Conservation (phyloP, 2,888 invertebrate species). For the Pollenia amentaria region DNA sequence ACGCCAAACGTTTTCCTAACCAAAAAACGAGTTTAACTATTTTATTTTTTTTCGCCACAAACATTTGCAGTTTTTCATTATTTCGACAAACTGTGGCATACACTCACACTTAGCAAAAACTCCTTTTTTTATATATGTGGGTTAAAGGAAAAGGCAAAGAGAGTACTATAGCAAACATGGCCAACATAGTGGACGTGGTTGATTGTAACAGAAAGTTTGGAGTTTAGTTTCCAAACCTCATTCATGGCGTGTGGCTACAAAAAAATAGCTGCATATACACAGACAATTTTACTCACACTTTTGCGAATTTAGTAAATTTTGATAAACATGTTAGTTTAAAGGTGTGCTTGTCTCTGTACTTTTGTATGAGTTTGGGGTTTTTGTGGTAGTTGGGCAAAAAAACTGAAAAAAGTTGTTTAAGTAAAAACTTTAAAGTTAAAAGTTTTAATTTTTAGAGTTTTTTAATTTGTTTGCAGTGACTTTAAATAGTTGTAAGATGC, state of each 20-base stretch:
- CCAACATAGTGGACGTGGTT: constrained; percentile 65
- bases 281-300: not conserved
- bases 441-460: constrained; percentile 61
- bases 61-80: constrained; percentile 39
- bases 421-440: constrained; percentile 25
- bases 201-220: constrained; percentile 70
- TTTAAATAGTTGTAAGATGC: constrained; percentile 40
- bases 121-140: not conserved
- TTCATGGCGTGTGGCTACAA: constrained; percentile 64
- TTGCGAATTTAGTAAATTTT: not conserved
- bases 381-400: constrained; percentile 29
- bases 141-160: not conserved
- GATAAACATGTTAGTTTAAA: constrained; percentile 33
- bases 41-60: constrained; percentile 21
- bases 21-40: constrained; percentile 58
- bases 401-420: not conserved
- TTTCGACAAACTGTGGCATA: constrained; percentile 46
- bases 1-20: constrained; percentile 67
- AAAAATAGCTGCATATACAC: not conserved
- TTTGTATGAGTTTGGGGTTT: constrained; percentile 56
- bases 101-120: not conserved
- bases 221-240: constrained; percentile 68
- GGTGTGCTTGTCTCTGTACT: constrained; percentile 34
- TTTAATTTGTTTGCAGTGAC: constrained; percentile 67
- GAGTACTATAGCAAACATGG: constrained; percentile 19